These are phyloP conservation scores for Sus cebifrons DNA, from an alignment of 2,797 vertebrate genomes.

Conservation along the genomic window DNA sequence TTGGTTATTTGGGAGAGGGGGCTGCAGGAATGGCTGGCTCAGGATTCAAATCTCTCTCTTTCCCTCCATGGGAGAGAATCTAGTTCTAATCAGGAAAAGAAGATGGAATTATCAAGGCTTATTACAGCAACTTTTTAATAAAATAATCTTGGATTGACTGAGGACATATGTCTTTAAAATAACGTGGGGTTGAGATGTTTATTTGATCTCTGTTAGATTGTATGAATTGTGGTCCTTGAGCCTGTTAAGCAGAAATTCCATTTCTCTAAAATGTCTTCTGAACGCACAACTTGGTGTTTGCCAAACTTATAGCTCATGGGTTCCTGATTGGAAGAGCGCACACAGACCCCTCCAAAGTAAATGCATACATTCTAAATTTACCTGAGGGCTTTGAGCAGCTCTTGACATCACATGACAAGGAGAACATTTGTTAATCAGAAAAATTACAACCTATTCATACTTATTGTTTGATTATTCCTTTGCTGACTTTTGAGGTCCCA, in stretches of 20 bases:
- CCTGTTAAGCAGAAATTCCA: constrained; percentile 53
- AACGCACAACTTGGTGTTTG: constrained; percentile 83
- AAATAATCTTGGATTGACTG: neutral
- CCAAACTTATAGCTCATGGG: constrained; percentile 73
- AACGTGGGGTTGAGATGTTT: constrained; percentile 19
- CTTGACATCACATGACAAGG: constrained; percentile 91
- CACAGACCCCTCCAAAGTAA: constrained; percentile 88
- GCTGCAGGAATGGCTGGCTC: neutral
- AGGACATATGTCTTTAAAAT: neutral
- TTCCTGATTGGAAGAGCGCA: constrained; percentile 70
- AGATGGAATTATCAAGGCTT: neutral
- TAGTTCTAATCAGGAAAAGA: constrained; percentile 36
- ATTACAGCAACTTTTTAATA: neutral
- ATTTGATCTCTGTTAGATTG: constrained; percentile 54
- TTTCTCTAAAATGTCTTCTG: constrained; percentile 54
- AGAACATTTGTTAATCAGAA: constrained; percentile 93
- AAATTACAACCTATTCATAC: constrained; percentile 93
- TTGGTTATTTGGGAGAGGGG: neutral
- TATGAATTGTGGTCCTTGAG: neutral
- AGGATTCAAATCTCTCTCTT: neutral
- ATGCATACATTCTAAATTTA: constrained; percentile 88
- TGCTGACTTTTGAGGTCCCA: constrained; percentile 91
- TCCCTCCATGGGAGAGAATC: neutral
- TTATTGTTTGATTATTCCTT: constrained; percentile 91
- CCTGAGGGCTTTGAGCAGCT: constrained; percentile 86